phyloP scores from a whole-genome alignment of 2,888 invertebrate species.

The Barypeithes pellucidus region DNA sequence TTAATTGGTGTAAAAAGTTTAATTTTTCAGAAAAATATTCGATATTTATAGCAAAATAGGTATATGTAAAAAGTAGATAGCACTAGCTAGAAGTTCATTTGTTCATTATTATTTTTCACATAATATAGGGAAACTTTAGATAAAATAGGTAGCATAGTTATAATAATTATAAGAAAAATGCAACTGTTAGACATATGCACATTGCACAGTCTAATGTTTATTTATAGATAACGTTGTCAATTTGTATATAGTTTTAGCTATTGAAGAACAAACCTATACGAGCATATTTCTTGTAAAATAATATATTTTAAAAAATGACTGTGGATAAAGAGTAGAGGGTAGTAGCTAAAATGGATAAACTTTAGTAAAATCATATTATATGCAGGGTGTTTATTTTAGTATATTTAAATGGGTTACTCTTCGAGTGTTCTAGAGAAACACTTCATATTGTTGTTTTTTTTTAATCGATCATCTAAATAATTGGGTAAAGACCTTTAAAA shows the following conservation, averaged over 20 bases:
- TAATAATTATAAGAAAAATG: slow-evolving; percentile 42
- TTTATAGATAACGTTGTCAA: slow-evolving; percentile 67
- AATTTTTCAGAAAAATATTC: too few relatives aligned
- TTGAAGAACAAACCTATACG: slow-evolving; percentile 18
- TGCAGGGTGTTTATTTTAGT: too few relatives aligned
- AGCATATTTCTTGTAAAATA: slow-evolving; percentile 29
- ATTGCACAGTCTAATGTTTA: slow-evolving; percentile 62
- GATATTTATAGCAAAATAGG: not conserved
- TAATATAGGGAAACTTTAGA: not conserved
- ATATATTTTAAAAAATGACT: slow-evolving; percentile 15
- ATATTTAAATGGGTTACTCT: too few relatives aligned
- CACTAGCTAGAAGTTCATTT: not conserved
- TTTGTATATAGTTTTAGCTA: slow-evolving; percentile 62
- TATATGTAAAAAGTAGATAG: slow-evolving; percentile 2
- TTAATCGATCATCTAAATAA: too few relatives aligned
- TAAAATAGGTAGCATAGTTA: not conserved
- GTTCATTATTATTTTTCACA: slow-evolving; percentile 2
- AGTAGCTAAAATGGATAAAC: slow-evolving; percentile 1
- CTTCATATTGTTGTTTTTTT: too few relatives aligned
- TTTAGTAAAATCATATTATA: too few relatives aligned
- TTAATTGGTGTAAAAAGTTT: too few relatives aligned
- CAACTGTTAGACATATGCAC: slow-evolving; percentile 63
- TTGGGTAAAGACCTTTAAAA: too few relatives aligned
- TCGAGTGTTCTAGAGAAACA: too few relatives aligned
- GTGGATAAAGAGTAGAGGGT: slow-evolving; percentile 4